phyloP scores from a whole-genome alignment of 2,888 invertebrate species.

The Sussaba pulchella region DNA sequence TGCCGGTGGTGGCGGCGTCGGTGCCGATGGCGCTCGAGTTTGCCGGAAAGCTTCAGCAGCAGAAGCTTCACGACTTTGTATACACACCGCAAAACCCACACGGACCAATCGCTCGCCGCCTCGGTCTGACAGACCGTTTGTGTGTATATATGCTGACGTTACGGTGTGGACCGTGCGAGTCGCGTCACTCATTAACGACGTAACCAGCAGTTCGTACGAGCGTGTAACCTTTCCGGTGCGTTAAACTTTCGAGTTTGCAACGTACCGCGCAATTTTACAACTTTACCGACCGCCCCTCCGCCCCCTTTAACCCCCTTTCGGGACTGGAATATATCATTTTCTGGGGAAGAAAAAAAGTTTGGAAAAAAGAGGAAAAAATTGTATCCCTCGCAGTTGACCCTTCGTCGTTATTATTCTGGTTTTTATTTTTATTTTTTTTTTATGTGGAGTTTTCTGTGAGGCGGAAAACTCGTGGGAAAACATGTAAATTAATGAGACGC shows the following conservation, averaged over 20 bases:
- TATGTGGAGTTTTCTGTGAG: neutral
- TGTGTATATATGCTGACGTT: neutral
- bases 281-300: neutral
- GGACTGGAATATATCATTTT: neutral
- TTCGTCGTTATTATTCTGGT: neutral
- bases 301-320: no score
- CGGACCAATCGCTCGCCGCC: conserved; percentile 4
- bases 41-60: conserved; percentile 61
- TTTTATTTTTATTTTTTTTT: neutral
- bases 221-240: conserved; percentile 66
- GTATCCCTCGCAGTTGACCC: neutral
- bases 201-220: conserved; percentile 62
- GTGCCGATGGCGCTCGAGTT: conserved; percentile 49
- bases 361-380: no score
- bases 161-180: conserved; percentile 27
- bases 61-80: conserved; percentile 39
- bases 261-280: conserved; percentile 6
- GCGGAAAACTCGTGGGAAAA: neutral
- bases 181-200: conserved; percentile 68
- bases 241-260: conserved; percentile 62
- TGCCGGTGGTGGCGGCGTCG: neutral
- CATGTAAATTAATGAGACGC: neutral
- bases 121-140: neutral
- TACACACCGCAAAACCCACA: conserved; percentile 13
- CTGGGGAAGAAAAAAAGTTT: neutral